phyloP scores from a whole-genome alignment of 1,140 invertebrate species.

The Drosophila tropicalis region DNA sequence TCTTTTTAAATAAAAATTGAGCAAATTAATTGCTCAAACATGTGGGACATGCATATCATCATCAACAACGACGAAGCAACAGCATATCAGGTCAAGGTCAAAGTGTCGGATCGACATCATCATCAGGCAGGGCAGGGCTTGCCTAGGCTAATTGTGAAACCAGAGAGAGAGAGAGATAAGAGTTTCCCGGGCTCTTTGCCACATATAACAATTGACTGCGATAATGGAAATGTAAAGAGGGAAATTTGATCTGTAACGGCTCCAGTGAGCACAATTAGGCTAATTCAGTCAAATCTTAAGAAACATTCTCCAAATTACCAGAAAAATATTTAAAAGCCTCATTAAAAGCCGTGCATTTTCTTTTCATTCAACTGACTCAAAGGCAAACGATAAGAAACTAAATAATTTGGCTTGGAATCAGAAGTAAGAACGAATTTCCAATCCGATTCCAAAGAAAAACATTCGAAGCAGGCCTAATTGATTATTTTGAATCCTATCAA shows the following conservation, averaged over 20 bases:
- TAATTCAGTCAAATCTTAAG: too few relatives aligned
- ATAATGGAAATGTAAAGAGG: not conserved
- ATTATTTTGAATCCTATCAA: too few relatives aligned
- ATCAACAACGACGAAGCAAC: not conserved
- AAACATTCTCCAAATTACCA: too few relatives aligned
- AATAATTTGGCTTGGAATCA: too few relatives aligned
- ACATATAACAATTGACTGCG: not conserved
- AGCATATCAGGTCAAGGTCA: constrained; percentile 6
- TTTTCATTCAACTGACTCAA: too few relatives aligned
- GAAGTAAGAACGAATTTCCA: too few relatives aligned
- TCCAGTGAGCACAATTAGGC: too few relatives aligned
- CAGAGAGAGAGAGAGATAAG: constrained; percentile 10
- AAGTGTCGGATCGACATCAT: not conserved
- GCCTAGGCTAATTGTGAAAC: constrained; percentile 5
- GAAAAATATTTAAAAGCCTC: too few relatives aligned
- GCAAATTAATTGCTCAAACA: constrained; percentile 44
- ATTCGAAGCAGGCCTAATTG: too few relatives aligned
- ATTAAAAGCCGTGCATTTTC: too few relatives aligned
- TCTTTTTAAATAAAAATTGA: constrained; percentile 20
- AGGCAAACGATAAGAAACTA: too few relatives aligned
- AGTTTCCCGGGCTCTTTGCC: not conserved
- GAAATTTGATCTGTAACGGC: not conserved
- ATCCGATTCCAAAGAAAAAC: too few relatives aligned
- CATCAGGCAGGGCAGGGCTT: not conserved
- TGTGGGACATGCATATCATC: constrained; percentile 29